Conservation (phyloP, 2,797 vertebrate genomes). For the Hephaestus fuliginosus region DNA sequence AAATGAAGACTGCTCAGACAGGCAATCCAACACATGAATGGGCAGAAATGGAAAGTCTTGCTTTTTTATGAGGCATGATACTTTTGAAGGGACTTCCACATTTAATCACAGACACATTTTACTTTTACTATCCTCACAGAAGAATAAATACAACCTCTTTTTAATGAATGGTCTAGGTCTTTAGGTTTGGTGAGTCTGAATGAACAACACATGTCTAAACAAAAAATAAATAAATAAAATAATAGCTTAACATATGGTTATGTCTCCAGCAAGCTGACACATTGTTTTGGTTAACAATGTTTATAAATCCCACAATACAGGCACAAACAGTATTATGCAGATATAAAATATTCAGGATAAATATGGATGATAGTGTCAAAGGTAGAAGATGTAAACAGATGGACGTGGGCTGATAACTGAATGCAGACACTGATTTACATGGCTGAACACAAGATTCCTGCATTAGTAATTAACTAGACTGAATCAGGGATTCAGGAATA, state of each 20-base stretch:
- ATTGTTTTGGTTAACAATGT: slow-evolving; percentile 43
- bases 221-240: not conserved
- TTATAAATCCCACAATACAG: slow-evolving; percentile 40
- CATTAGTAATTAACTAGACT: not conserved
- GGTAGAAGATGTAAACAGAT: slow-evolving; percentile 40
- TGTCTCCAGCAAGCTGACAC: slow-evolving; percentile 29
- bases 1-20: slow-evolving; percentile 43
- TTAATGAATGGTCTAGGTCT: not conserved
- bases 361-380: slow-evolving; percentile 54
- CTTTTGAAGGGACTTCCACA: slow-evolving; percentile 13
- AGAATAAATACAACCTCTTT: not conserved
- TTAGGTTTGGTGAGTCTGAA: not conserved
- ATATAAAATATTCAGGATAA: slow-evolving; percentile 54
- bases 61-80: slow-evolving; percentile 17
- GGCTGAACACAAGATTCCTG: slow-evolving; percentile 33
- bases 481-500: not conserved
- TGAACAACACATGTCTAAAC: not conserved
- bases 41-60: slow-evolving; percentile 16
- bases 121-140: not conserved
- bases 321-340: slow-evolving; percentile 52
- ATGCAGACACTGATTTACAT: slow-evolving; percentile 49
- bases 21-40: slow-evolving; percentile 35
- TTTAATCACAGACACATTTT: not conserved
- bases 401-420: slow-evolving; percentile 43
- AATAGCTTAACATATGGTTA: slow-evolving; percentile 41